Conservation (phyloP, 92 coral and sea anemone species). For the Epizoanthus ramosus region DNA sequence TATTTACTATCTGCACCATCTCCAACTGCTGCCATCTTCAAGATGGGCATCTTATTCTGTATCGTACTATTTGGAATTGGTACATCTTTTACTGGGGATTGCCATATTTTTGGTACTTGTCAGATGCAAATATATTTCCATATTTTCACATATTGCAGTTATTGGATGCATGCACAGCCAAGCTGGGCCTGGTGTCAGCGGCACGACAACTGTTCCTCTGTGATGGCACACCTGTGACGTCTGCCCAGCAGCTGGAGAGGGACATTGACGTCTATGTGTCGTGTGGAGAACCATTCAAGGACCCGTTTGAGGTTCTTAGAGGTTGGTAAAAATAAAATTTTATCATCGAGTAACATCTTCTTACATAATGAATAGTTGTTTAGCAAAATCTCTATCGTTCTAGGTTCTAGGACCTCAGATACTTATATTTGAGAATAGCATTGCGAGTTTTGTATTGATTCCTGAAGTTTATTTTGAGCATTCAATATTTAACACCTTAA, state of each 20-base stretch:
- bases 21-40: no score
- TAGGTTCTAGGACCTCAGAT: no score
- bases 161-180: slow-evolving; percentile 82
- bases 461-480: background rate
- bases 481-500: background rate
- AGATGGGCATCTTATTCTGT: no score
- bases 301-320: slow-evolving; percentile 78
- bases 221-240: slow-evolving; percentile 80
- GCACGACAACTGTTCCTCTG: slow-evolving; percentile 85
- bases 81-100: no score
- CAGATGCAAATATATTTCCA: no score
- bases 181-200: slow-evolving; percentile 91
- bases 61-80: no score
- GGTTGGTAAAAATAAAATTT: slow-evolving; percentile 52
- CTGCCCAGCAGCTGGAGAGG: slow-evolving; percentile 71
- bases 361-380: no score
- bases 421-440: background rate
- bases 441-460: background rate
- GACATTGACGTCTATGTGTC: slow-evolving; percentile 90
- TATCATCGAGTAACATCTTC: no score
- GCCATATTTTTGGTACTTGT: no score
- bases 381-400: no score
- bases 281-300: slow-evolving; percentile 93
- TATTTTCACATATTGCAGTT: slow-evolving; percentile 51
- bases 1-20: no score